phyloP scores from a whole-genome alignment of 2,113 vertebrate species.

The Parotia lawesii region DNA sequence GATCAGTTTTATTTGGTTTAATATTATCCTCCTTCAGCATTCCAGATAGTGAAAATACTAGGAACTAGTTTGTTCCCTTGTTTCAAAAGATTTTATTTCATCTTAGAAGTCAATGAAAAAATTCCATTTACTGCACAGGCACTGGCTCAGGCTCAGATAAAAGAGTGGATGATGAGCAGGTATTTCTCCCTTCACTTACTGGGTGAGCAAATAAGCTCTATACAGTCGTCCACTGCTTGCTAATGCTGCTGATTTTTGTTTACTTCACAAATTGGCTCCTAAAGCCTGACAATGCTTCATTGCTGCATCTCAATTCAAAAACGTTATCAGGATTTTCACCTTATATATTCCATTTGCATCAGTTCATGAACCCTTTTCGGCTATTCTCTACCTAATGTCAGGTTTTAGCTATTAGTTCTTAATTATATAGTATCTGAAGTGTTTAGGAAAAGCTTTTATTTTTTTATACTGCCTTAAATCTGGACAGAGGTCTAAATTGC shows the following conservation, averaged over 20 bases:
- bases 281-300: not conserved
- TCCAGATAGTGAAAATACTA: not conserved
- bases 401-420: not conserved
- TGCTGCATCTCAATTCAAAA: not conserved
- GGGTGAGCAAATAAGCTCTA: not conserved
- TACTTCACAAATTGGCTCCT: not conserved
- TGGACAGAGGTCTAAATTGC: not conserved
- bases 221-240: not conserved
- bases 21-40: not conserved
- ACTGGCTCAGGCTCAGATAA: not conserved
- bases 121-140: not conserved
- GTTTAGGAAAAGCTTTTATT: not conserved
- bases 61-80: not conserved
- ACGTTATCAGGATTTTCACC: not conserved
- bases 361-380: not conserved
- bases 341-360: not conserved
- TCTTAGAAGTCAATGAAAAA: not conserved
- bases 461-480: not conserved
- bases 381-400: not conserved
- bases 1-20: conserved; percentile 10
- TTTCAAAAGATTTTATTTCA: not conserved
- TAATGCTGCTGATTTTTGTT: not conserved
- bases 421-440: not conserved
- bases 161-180: not conserved
- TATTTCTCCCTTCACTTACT: not conserved